Conservation (phyloP, 2,888 invertebrate species). For the Phortica okadai region DNA sequence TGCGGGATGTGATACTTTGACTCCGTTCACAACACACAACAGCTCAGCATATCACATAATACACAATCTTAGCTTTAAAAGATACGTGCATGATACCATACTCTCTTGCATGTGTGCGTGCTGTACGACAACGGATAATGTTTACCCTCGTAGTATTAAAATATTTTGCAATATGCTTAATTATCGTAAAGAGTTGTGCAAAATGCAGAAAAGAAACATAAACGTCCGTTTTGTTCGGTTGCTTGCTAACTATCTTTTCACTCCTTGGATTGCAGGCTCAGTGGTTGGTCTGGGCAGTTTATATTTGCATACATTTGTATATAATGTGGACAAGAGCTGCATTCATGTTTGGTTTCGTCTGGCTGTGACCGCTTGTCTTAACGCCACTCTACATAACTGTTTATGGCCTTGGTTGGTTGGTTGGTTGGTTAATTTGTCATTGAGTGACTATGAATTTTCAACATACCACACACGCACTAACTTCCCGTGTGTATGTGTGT, state of each 20-base stretch:
- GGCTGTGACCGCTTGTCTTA: background rate
- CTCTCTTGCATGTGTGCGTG: too few species aligned
- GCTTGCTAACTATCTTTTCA: background rate
- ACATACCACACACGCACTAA: too few species aligned
- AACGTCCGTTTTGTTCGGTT: too few species aligned
- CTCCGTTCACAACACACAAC: too few species aligned
- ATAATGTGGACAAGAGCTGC: constrained; percentile 13
- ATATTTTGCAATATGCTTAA: background rate
- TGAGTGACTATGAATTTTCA: background rate
- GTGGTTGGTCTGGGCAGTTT: background rate
- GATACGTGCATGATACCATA: too few species aligned
- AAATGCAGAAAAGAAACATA: too few species aligned
- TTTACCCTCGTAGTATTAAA: background rate
- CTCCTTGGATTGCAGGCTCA: background rate
- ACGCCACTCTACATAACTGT: too few species aligned
- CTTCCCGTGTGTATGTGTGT: too few species aligned
- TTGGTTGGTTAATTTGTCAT: background rate
- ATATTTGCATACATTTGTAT: background rate
- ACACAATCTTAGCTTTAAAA: too few species aligned
- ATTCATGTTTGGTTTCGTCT: constrained; percentile 19
- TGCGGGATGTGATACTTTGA: too few species aligned
- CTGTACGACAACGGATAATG: too few species aligned
- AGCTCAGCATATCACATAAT: too few species aligned
- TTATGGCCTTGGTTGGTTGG: background rate
- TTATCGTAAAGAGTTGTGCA: background rate